A percentile compares a stretch with the other conserved stretches of the same genome.
These are phyloP conservation scores for Cathartes aura DNA, from an alignment of 2,113 vertebrate genomes.

Conservation along the genomic window DNA sequence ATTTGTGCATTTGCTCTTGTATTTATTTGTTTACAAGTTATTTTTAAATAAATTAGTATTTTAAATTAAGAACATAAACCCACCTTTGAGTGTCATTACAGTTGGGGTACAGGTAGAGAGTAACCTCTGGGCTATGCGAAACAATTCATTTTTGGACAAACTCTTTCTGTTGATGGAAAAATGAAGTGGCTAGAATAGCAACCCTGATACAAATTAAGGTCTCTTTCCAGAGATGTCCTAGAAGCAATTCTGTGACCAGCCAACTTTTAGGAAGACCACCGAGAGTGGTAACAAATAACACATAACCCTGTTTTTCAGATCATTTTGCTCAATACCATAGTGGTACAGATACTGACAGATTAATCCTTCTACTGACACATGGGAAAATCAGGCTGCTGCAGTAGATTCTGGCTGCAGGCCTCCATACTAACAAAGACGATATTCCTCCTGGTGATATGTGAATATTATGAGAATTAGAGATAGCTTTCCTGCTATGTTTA, in stretches of 20 bases:
- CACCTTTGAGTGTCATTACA: not conserved
- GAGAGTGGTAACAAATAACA: not conserved
- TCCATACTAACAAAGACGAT: not conserved
- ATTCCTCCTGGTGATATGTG: not conserved
- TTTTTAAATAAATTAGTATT: not conserved
- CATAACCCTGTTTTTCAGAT: not conserved
- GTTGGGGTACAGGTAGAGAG: not conserved
- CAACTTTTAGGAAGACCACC: not conserved
- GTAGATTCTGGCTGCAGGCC: not conserved
- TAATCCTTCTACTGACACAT: not conserved
- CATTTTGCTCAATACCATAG: not conserved
- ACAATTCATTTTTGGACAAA: not conserved
- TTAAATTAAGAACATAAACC: not conserved
- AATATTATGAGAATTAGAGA: slow-evolving; percentile 8
- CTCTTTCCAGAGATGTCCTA: not conserved
- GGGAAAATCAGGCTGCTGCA: not conserved
- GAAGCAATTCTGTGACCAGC: not conserved
- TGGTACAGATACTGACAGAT: not conserved
- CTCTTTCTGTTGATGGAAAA: not conserved
- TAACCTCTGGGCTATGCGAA: not conserved
- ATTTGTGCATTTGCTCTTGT: not conserved
- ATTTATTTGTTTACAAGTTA: not conserved
- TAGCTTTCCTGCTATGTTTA: not conserved
- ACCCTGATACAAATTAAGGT: not conserved
- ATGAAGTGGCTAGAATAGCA: not conserved